A percentile compares a stretch with the other conserved stretches of the same genome.
These are phyloP conservation scores for Phyllopteryx taeniolatus DNA, from an alignment of 2,113 vertebrate species.

Conservation along the genomic window DNA sequence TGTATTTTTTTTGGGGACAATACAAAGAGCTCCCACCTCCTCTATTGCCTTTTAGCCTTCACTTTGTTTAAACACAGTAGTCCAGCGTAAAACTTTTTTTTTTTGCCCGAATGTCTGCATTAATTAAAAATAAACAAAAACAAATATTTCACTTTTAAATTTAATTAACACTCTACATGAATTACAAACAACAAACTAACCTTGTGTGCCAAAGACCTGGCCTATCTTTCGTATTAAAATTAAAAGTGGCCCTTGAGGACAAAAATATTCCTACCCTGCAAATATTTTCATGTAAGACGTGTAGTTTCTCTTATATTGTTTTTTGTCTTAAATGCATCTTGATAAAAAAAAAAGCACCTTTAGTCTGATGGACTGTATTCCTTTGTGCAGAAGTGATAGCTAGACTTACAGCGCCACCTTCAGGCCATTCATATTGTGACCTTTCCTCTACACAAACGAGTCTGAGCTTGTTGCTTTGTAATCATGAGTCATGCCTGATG, in stretches of 20 bases:
- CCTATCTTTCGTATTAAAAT: background rate
- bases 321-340: background rate
- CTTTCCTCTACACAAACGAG: constrained; percentile 13
- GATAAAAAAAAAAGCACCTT: background rate
- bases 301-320: no score
- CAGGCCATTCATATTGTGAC: constrained; percentile 11
- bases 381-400: background rate
- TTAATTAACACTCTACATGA: no score
- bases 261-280: no score
- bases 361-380: background rate
- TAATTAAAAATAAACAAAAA: background rate
- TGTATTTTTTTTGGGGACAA: background rate
- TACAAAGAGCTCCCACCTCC: background rate
- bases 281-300: no score
- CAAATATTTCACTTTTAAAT: background rate
- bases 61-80: no score
- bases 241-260: background rate
- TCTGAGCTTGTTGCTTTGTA: constrained; percentile 40
- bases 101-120: no score
- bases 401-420: constrained; percentile 34
- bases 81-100: no score
- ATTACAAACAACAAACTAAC: background rate
- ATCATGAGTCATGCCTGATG: constrained; percentile 33
- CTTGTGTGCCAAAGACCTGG: background rate
- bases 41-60: no score